Evolutionary conservation across 2,888 invertebrate genomes (phyloP).

Genomic region (Opisthograptis luteolata): DNA sequence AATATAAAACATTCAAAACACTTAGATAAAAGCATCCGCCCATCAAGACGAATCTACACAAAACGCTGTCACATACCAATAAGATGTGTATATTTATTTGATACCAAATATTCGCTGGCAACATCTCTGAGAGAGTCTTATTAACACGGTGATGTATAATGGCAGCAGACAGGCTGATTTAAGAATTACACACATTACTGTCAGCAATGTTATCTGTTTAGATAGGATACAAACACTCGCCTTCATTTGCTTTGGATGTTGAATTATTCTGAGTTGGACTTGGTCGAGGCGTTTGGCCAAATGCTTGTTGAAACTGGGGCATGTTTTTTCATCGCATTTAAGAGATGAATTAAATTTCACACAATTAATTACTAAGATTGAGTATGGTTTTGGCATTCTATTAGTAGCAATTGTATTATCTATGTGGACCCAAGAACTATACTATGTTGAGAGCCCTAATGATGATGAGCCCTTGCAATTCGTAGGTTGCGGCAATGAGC

Average conservation of each 20-base stretch:
- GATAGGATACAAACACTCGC: constrained; percentile 13
- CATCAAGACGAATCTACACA: background rate
- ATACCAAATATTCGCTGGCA: constrained; percentile 6
- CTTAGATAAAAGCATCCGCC: background rate
- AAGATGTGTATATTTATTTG: constrained; percentile 3
- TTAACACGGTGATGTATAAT: constrained; percentile 7
- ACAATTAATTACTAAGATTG: too few relatives aligned
- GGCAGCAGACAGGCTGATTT: constrained; percentile 18
- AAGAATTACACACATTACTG: constrained; percentile 31
- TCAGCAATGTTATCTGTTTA: constrained; percentile 21
- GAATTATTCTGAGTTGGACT: background rate
- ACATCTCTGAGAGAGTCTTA: background rate
- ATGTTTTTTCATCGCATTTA: too few relatives aligned
- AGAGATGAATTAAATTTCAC: too few relatives aligned
- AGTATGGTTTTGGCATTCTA: background rate
- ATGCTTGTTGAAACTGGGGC: constrained; percentile 1
- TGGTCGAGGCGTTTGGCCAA: constrained; percentile 3
- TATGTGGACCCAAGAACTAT: too few relatives aligned
- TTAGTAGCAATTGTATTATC: too few relatives aligned
- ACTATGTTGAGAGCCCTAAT: too few relatives aligned
- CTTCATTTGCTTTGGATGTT: constrained; percentile 13
- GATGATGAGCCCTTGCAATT: too few relatives aligned
- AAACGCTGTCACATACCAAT: constrained; percentile 6
- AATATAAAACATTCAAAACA: background rate
- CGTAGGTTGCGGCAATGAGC: too few relatives aligned